Evolutionary conservation across 2,113 vertebrate species (phyloP), one percentile per base, ranked within the genome.

Genomic region (Heterocephalus glaber): DNA sequence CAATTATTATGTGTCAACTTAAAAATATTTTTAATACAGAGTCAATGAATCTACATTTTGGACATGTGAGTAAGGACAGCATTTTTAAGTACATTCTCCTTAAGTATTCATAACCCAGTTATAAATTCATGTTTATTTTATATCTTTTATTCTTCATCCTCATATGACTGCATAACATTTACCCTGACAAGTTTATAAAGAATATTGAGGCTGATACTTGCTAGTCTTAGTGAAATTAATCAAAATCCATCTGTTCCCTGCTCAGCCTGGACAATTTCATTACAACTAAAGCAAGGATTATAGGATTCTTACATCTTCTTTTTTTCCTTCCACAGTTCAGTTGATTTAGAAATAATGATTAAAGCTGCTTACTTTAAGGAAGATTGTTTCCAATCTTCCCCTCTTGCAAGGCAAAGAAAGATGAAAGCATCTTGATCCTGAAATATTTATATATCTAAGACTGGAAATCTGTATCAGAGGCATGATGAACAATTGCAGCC

Each of bases 201-300:
- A 98, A 97, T 98, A 97, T 92, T 95, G 94, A 98, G 98, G 94
- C 97, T 97, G 98, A 97, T 96, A 97, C 97, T 98, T 97, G 58
- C 60, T 89, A 72, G 87, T 92, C 93, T 97, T 89, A 94, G 98
- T 97, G 98, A 98, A 98, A 98, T 98, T 98, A 98, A 98, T 98
- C 98, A 98, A 98, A 98, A 98, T 98, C 98, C 98, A 98, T 98
- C 98, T 98, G 98, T 98, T 99, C 97, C 98, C 97, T 97, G 97
- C 98, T 98, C 97, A 98, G 98, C 96, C 98, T 95, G 97, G 97
- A 98, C 98, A 97, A 98, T 98, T 98, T 99, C 98, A 98, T 98
- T 98, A 98, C 98, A 97, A 97, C 98, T 98, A 98, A 98, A 98
- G 97, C 97, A 97, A 98, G 98, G 99, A 98, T 99, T 99, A 99